Conservation (phyloP, 1,140 invertebrate genomes). For the Lepidurus arcticus region DNA sequence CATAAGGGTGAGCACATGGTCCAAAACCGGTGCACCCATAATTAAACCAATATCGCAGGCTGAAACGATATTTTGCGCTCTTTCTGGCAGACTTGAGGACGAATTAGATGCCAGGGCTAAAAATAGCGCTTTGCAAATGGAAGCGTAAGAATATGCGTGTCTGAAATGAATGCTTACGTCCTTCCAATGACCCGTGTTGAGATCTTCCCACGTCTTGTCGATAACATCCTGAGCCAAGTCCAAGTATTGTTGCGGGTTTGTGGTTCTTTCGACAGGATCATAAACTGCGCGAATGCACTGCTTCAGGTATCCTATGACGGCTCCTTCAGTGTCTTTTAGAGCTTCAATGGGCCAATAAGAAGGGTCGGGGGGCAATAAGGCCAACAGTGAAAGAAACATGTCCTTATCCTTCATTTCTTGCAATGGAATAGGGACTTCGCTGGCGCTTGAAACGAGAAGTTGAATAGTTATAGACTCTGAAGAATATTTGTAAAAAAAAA, state of each 20-base stretch:
- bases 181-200: constrained; percentile 82
- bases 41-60: constrained; percentile 74
- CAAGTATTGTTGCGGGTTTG: neutral
- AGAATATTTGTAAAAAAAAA: too few species aligned
- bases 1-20: constrained; percentile 45
- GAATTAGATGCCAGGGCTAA: constrained; percentile 39
- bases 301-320: neutral
- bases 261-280: neutral
- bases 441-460: too few species aligned
- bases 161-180: constrained; percentile 56
- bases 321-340: neutral
- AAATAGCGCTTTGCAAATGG: constrained; percentile 44
- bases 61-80: constrained; percentile 54
- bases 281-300: neutral
- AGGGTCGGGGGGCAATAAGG: neutral
- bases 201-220: constrained; percentile 68
- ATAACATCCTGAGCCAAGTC: constrained; percentile 46
- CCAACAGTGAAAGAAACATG: neutral
- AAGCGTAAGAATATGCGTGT: constrained; percentile 46
- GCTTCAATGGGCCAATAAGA: neutral
- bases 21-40: constrained; percentile 61
- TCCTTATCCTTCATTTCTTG: neutral
- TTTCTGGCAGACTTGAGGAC: constrained; percentile 34
- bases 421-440: too few species aligned
- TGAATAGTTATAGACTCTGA: too few species aligned